Conservation (phyloP, 2,888 invertebrate genomes). For the Beris morrisii region DNA sequence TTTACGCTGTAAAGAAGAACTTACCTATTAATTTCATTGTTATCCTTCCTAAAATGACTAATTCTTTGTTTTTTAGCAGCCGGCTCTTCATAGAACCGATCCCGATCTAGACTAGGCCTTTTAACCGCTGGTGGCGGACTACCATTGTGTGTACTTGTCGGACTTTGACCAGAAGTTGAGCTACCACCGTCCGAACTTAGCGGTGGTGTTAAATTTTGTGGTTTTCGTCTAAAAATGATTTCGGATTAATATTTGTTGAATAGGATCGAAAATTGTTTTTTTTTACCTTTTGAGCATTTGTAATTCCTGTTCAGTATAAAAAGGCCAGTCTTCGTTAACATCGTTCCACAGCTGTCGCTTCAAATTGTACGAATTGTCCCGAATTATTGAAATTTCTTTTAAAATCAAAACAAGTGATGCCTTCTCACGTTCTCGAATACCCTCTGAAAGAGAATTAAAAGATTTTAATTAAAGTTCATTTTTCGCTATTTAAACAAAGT, state of each 20-base stretch:
- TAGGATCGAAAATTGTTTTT: background rate
- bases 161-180: constrained; percentile 78
- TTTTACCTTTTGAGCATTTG: constrained; percentile 79
- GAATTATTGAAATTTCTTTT: constrained; percentile 77
- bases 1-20: constrained; percentile 23
- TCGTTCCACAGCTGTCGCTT: constrained; percentile 89
- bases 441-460: constrained; percentile 64
- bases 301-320: constrained; percentile 87
- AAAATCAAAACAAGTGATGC: constrained; percentile 75
- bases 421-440: constrained; percentile 81
- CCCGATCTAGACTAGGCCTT: constrained; percentile 60
- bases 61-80: constrained; percentile 81
- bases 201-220: constrained; percentile 87
- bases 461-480: background rate
- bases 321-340: constrained; percentile 92
- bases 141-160: constrained; percentile 71
- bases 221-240: constrained; percentile 69
- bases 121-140: constrained; percentile 70
- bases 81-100: constrained; percentile 60
- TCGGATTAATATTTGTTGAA: background rate
- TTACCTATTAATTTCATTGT: constrained; percentile 39
- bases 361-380: constrained; percentile 88
- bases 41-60: constrained; percentile 74
- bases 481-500: background rate
- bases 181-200: constrained; percentile 80